Conservation (phyloP, 2,113 vertebrate species). For the Lethenteron reissneri region DNA sequence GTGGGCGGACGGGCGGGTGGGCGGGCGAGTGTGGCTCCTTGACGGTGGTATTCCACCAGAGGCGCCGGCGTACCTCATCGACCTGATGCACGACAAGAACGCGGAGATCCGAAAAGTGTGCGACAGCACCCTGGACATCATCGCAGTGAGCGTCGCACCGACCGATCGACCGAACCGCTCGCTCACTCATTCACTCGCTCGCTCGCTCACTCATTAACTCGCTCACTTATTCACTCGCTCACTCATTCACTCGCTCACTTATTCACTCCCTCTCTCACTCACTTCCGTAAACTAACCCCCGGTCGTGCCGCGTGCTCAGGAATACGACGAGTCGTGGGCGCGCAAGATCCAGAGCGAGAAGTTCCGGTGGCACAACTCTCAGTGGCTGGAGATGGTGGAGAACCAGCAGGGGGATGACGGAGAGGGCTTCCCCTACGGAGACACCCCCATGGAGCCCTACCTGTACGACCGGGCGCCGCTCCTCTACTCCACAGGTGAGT, state of each 20-base stretch:
- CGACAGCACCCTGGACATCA: slow-evolving; percentile 84
- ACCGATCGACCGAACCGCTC: no score
- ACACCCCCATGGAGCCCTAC: slow-evolving; percentile 39
- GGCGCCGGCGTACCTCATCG: slow-evolving; percentile 80
- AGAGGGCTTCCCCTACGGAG: slow-evolving; percentile 39
- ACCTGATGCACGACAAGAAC: slow-evolving; percentile 92
- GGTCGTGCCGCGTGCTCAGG: slow-evolving; percentile 26
- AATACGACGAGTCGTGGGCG: slow-evolving; percentile 66
- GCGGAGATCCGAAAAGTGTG: slow-evolving; percentile 82
- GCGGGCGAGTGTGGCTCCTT: no score
- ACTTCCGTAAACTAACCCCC: neutral
- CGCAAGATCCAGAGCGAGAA: slow-evolving; percentile 67
- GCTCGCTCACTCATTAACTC: neutral
- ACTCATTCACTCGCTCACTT: neutral
- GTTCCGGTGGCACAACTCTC: slow-evolving; percentile 76
- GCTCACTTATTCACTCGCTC: no score
- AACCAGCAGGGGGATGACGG: slow-evolving; percentile 51
- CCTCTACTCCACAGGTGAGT: slow-evolving; percentile 51
- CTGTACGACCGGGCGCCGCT: slow-evolving; percentile 47
- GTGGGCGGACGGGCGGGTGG: no score
- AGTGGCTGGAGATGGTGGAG: slow-evolving; percentile 85
- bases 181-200: neutral
- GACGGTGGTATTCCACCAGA: slow-evolving; percentile 22
- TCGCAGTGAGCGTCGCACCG: slow-evolving; percentile 41
- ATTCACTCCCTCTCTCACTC: neutral